Percentiles rank a stretch among this genome's conserved stretches.
phyloP scores from a whole-genome alignment of 37 sponge, comb jelly and placozoan genomes.

The Mnemiopsis leidyi region DNA sequence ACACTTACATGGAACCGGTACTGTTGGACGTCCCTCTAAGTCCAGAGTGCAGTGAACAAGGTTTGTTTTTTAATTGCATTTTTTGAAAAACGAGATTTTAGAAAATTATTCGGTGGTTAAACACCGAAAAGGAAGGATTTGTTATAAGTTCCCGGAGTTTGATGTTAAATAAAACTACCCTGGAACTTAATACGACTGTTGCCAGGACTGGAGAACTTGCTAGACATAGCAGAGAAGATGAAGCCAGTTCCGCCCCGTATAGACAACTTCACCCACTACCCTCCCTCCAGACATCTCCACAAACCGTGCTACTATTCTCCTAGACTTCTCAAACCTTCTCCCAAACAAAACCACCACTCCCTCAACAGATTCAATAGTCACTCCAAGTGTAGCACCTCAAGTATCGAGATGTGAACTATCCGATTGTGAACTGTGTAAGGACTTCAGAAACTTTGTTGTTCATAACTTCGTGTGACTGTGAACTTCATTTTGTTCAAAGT shows the following conservation, averaged over 20 bases:
- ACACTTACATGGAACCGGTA: conserved; percentile 7
- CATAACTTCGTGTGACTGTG: too few relatives aligned
- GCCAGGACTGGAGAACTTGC: conserved; percentile 10
- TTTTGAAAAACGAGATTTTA: too few relatives aligned
- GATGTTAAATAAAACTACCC: too few relatives aligned
- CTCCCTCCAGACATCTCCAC: neutral
- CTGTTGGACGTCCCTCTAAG: conserved; percentile 12
- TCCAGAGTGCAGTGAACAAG: neutral
- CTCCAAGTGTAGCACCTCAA: conserved; percentile 49
- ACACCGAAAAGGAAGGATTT: too few relatives aligned
- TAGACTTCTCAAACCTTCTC: neutral
- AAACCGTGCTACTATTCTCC: neutral
- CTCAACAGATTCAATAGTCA: neutral
- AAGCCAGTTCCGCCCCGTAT: conserved; percentile 9
- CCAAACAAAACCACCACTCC: neutral
- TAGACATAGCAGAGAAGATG: conserved; percentile 49
- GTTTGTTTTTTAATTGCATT: neutral
- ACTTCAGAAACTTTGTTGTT: too few relatives aligned
- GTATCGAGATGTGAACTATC: neutral
- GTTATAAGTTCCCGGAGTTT: too few relatives aligned
- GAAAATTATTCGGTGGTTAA: too few relatives aligned
- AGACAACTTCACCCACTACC: conserved; percentile 55
- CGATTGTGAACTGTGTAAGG: too few relatives aligned
- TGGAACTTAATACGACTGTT: too few relatives aligned
- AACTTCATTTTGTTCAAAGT: too few relatives aligned